Conservation (phyloP, 1,140 invertebrate genomes). For the Anadara kagoshimensis region DNA sequence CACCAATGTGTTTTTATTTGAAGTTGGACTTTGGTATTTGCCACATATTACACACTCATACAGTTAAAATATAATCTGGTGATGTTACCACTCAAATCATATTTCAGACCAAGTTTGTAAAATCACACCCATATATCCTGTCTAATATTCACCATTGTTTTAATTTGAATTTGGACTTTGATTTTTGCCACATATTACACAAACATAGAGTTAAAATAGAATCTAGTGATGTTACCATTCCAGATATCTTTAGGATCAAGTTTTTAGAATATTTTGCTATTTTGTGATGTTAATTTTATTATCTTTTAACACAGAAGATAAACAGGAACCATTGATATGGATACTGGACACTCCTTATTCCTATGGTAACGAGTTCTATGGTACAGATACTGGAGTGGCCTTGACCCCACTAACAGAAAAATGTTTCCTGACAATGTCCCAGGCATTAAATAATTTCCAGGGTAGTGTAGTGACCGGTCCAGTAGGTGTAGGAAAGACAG, state of each 20-base stretch:
- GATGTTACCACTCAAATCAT: no score
- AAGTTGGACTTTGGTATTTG: no score
- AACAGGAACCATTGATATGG: slow-evolving; percentile 62
- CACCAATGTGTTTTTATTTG: no score
- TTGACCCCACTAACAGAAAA: slow-evolving; percentile 69
- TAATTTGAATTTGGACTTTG: no score
- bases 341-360: slow-evolving; percentile 67
- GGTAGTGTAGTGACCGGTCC: slow-evolving; percentile 66
- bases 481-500: slow-evolving; percentile 69
- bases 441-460: slow-evolving; percentile 63
- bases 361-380: slow-evolving; percentile 73
- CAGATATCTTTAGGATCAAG: no score
- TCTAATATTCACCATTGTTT: no score
- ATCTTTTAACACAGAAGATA: slow-evolving; percentile 47
- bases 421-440: slow-evolving; percentile 70
- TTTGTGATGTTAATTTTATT: background rate
- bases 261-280: background rate
- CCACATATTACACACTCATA: no score
- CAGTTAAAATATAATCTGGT: no score
- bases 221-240: no score
- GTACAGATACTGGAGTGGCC: slow-evolving; percentile 62
- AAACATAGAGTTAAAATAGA: no score
- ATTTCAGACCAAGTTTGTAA: background rate
- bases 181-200: no score
- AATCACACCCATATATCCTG: background rate